Evolutionary conservation across 2,888 invertebrate species (phyloP).

Genomic region (Silvanus unidentatus): DNA sequence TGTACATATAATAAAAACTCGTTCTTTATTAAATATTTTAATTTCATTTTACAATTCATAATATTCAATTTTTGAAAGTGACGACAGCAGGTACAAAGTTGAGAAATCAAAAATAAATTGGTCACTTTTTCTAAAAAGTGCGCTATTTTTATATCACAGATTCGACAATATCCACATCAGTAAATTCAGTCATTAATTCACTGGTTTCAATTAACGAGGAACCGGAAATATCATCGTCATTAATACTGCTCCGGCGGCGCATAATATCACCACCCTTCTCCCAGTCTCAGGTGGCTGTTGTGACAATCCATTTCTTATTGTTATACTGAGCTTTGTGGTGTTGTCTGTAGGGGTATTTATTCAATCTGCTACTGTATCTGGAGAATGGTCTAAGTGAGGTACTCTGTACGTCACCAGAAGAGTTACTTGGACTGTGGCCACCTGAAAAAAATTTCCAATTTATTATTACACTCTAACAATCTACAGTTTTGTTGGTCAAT

Average conservation of each 20-base stretch:
- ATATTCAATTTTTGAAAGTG: too few relatives aligned
- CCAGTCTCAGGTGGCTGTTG: constrained; percentile 40
- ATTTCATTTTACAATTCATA: too few relatives aligned
- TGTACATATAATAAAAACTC: too few relatives aligned
- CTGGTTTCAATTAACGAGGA: constrained; percentile 34
- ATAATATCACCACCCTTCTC: constrained; percentile 8
- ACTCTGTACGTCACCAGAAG: constrained; percentile 41
- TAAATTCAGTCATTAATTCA: constrained; percentile 32
- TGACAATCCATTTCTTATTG: constrained; percentile 38
- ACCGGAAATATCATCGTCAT: constrained; percentile 29
- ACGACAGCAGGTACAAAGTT: too few relatives aligned
- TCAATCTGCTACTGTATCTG: constrained; percentile 32
- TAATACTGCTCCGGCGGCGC: constrained; percentile 5
- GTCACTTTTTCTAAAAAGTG: too few relatives aligned
- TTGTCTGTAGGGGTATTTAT: constrained; percentile 21
- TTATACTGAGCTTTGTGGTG: constrained; percentile 33
- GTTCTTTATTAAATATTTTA: too few relatives aligned
- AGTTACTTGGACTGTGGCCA: constrained; percentile 44
- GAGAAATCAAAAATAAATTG: too few relatives aligned
- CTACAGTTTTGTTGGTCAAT: too few relatives aligned
- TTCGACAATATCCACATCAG: constrained; percentile 31
- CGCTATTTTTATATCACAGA: constrained; percentile 25
- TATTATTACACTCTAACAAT: too few relatives aligned
- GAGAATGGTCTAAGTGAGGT: constrained; percentile 40
- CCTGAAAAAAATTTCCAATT: constrained; percentile 16